These are phyloP conservation scores for Flabesymbios commensalis DNA, from an alignment of 2,888 invertebrate genomes.

Conservation along the genomic window DNA sequence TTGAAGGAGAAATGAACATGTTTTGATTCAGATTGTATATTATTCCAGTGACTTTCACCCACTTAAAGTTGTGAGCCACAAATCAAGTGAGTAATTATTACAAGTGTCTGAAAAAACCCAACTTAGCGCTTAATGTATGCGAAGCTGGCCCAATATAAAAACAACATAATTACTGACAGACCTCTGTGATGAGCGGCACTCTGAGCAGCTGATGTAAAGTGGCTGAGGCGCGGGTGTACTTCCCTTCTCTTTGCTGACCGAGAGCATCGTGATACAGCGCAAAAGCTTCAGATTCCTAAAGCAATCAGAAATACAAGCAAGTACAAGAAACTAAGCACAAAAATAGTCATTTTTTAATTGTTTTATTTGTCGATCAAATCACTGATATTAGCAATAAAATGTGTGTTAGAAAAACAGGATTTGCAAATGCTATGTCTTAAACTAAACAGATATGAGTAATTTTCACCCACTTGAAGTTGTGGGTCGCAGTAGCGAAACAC, in stretches of 20 bases:
- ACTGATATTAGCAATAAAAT: no score
- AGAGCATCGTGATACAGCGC: slow-evolving; percentile 80
- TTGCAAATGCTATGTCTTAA: no score
- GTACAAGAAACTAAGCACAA: no score
- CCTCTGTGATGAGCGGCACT: slow-evolving; percentile 53
- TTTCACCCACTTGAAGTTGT: no score
- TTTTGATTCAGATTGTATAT: no score
- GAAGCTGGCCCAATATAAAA: neutral
- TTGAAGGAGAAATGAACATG: no score
- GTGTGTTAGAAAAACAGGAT: no score
- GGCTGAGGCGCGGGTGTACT: slow-evolving; percentile 71
- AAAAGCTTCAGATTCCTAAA: slow-evolving; percentile 79
- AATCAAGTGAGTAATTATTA: neutral
- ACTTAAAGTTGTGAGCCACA: neutral
- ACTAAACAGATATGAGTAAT: no score
- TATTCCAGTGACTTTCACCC: no score
- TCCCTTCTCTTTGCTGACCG: slow-evolving; percentile 71
- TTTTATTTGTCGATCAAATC: no score
- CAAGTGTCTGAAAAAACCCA: neutral
- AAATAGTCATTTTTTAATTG: no score
- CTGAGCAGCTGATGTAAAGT: slow-evolving; percentile 70
- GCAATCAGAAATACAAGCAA: slow-evolving; percentile 14
- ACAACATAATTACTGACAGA: slow-evolving; percentile 24
- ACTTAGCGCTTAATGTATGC: neutral
- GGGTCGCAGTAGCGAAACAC: no score